These are phyloP conservation scores for Pogoniulus pusillus DNA, from an alignment of 2,797 vertebrate species.

Conservation along the genomic window DNA sequence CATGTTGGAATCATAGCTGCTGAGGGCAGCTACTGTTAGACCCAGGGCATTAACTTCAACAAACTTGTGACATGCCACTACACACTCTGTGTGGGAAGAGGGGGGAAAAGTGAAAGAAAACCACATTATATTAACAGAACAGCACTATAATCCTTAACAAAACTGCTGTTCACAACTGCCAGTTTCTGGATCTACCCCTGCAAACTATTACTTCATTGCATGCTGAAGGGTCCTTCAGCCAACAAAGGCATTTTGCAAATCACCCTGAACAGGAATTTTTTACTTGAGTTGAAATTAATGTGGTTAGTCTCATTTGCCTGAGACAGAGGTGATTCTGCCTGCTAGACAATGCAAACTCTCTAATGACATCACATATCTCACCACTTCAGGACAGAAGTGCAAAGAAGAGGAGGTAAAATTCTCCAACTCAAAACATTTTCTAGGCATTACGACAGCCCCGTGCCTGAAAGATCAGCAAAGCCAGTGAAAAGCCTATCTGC, in stretches of 20 bases:
- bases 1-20: constrained; percentile 89
- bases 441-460: not conserved
- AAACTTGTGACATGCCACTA: constrained; percentile 91
- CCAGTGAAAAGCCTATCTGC: not conserved
- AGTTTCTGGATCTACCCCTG: not conserved
- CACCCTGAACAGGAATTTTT: not conserved
- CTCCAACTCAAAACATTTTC: not conserved
- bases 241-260: not conserved
- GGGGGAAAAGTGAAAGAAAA: not conserved
- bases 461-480: not conserved
- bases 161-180: not conserved
- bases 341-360: not conserved
- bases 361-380: not conserved
- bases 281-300: not conserved
- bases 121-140: not conserved
- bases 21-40: constrained; percentile 85
- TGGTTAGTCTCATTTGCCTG: not conserved
- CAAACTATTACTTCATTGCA: not conserved
- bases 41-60: constrained; percentile 88
- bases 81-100: constrained; percentile 79
- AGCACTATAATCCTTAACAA: not conserved
- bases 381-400: not conserved
- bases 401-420: not conserved
- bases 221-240: not conserved
- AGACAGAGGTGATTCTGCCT: not conserved